These are phyloP conservation scores for Capra hircus DNA, from an alignment of 2,113 vertebrate species.

Conservation along the genomic window DNA sequence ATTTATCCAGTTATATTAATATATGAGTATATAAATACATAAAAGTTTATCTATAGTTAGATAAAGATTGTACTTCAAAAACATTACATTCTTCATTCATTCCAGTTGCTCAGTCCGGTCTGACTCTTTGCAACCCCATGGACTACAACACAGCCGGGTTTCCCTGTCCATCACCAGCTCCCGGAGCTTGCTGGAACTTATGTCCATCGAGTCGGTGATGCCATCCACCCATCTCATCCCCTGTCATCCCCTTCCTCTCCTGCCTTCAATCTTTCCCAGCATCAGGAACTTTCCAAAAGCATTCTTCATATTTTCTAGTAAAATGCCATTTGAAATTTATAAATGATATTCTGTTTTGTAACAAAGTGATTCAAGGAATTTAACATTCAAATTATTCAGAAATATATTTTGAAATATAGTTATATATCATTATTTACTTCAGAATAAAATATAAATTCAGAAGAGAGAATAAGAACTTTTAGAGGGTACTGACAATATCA, in stretches of 20 bases:
- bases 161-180: neutral
- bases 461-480: neutral
- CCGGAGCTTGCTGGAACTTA: neutral
- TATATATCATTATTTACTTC: neutral
- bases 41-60: neutral
- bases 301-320: neutral
- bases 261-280: neutral
- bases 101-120: neutral
- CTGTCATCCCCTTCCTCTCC: neutral
- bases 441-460: neutral
- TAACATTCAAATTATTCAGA: neutral
- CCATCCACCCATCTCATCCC: neutral
- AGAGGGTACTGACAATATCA: neutral
- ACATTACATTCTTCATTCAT: neutral
- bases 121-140: neutral
- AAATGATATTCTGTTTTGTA: neutral
- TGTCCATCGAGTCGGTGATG: accelerated
- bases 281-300: neutral
- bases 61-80: neutral
- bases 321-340: neutral
- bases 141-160: accelerated
- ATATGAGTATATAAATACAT: neutral
- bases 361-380: neutral
- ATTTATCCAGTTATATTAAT: neutral
- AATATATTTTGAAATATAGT: neutral